A percentile compares a stretch with the other conserved stretches of the same genome.
phyloP scores from a whole-genome alignment of 2,797 vertebrate species.

The Pipistrellus kuhlii region DNA sequence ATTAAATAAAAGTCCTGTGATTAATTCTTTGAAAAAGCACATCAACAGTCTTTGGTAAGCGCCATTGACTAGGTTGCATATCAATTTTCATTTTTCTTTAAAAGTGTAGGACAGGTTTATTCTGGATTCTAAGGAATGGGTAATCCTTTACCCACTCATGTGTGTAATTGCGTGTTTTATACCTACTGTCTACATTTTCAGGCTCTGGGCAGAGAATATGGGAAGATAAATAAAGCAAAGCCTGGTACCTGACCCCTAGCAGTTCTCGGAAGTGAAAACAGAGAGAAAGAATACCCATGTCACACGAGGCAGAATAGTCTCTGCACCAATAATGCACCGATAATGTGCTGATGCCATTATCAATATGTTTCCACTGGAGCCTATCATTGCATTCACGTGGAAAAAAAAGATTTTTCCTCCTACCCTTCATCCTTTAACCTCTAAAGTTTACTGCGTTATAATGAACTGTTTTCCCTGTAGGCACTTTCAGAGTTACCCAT shows the following conservation, averaged over 20 bases:
- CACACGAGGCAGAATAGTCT: neutral
- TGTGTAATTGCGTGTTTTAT: neutral
- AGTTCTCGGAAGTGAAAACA: slow-evolving; percentile 25
- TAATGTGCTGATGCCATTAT: neutral
- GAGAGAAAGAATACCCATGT: neutral
- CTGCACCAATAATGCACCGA: neutral
- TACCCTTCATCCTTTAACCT: neutral
- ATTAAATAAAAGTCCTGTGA: slow-evolving; percentile 19
- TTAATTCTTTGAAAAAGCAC: slow-evolving; percentile 58
- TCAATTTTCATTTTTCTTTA: slow-evolving; percentile 38
- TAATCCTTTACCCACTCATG: neutral
- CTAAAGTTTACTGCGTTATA: neutral
- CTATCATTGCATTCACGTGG: neutral
- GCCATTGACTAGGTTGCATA: neutral
- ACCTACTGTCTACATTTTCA: neutral
- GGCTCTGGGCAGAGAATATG: neutral
- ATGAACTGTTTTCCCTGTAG: slow-evolving; percentile 16
- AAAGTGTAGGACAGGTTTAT: slow-evolving; percentile 7
- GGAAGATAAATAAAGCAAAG: neutral
- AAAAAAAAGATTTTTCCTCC: neutral
- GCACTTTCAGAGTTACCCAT: slow-evolving; percentile 40
- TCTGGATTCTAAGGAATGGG: neutral
- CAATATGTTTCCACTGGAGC: neutral
- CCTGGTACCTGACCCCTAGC: neutral
- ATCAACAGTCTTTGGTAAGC: neutral